phyloP scores from a whole-genome alignment of 2,888 invertebrate genomes.

The Liopterus haemorrhoidalis region DNA sequence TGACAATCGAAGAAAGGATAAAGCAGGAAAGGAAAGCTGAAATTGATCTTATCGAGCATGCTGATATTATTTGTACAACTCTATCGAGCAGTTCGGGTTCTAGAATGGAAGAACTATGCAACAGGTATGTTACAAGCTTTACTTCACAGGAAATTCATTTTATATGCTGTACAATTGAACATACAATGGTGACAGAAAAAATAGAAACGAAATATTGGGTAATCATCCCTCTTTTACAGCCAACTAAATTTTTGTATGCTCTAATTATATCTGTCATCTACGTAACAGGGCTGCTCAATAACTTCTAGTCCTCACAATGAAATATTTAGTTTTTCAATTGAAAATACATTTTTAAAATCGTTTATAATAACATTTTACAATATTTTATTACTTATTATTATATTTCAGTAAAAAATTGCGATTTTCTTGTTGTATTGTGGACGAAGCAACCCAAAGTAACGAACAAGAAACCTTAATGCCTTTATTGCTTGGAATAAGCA shows the following conservation, averaged over 20 bases:
- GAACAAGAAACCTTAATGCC: slow-evolving; percentile 81
- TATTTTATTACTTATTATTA: slow-evolving; percentile 14
- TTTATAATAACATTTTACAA: slow-evolving; percentile 9
- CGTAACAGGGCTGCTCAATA: slow-evolving; percentile 8
- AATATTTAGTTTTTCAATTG: slow-evolving; percentile 4
- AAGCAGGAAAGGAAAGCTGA: slow-evolving; percentile 11
- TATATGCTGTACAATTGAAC: neutral
- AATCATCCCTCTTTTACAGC: no score
- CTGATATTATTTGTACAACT: slow-evolving; percentile 67
- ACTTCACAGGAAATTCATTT: neutral
- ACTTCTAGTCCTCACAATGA: neutral
- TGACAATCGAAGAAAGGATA: slow-evolving; percentile 1
- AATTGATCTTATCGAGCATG: slow-evolving; percentile 39
- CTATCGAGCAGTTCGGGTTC: slow-evolving; percentile 52
- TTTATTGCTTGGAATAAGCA: slow-evolving; percentile 65
- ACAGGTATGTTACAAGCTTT: slow-evolving; percentile 30
- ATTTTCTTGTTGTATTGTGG: slow-evolving; percentile 67
- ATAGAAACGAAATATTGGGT: no score
- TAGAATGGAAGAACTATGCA: slow-evolving; percentile 32
- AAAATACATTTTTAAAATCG: neutral
- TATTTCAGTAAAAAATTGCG: slow-evolving; percentile 20
- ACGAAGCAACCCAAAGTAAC: slow-evolving; percentile 82
- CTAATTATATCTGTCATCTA: no score
- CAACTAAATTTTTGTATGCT: no score
- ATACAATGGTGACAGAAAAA: no score